Conservation (phyloP, 1,140 invertebrate species). For the Rhagoletis pomonella region DNA sequence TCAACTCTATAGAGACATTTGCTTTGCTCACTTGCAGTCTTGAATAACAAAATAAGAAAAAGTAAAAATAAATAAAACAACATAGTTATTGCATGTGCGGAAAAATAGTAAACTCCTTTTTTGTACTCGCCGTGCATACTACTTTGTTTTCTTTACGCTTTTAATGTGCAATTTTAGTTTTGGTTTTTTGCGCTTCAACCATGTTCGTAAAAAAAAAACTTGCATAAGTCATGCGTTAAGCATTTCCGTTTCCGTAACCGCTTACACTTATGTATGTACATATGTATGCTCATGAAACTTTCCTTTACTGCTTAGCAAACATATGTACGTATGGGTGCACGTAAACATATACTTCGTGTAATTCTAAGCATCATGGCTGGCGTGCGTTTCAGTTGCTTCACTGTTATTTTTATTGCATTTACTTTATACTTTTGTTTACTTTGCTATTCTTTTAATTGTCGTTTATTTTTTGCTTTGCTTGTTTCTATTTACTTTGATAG, state of each 20-base stretch:
- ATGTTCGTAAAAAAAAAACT: background rate
- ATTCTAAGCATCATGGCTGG: background rate
- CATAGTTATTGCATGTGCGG: background rate
- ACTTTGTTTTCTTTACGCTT: background rate
- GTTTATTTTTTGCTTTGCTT: background rate
- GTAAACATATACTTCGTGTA: background rate
- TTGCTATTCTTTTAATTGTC: slow-evolving; percentile 21
- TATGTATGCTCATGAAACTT: background rate
- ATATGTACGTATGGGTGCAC: background rate
- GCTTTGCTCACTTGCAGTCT: background rate
- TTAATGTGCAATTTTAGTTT: background rate
- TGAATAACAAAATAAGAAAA: background rate
- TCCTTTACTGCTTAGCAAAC: background rate
- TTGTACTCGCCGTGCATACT: background rate
- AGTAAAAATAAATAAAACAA: background rate
- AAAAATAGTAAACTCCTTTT: background rate
- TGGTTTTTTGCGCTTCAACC: background rate
- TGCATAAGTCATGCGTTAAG: background rate
- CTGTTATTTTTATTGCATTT: background rate
- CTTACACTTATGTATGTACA: background rate
- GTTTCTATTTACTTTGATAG: background rate
- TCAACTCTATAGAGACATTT: background rate
- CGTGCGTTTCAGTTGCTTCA: background rate
- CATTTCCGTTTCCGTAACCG: slow-evolving; percentile 29
- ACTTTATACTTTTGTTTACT: slow-evolving; percentile 21